A percentile compares a stretch with the other conserved stretches of the same genome.
phyloP scores from a whole-genome alignment of 2,888 invertebrate species.

The Tribolium freemani region DNA sequence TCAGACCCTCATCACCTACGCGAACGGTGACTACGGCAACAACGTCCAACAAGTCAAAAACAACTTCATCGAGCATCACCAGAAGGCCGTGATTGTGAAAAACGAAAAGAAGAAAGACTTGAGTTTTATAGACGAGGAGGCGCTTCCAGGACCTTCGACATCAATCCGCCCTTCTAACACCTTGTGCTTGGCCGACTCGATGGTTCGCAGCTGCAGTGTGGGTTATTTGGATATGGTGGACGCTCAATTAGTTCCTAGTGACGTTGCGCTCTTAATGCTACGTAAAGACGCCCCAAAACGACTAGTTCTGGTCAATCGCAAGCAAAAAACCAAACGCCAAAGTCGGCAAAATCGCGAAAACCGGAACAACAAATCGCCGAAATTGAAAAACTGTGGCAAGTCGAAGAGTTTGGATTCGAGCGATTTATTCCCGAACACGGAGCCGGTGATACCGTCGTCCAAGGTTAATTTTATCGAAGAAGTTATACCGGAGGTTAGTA shows the following conservation, averaged over 20 bases:
- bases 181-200: constrained; percentile 72
- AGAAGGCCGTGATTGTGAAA: constrained; percentile 71
- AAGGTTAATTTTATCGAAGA: constrained; percentile 57
- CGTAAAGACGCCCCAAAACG: constrained; percentile 84
- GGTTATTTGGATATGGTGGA: constrained; percentile 90
- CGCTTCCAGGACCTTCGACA: constrained; percentile 54
- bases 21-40: constrained; percentile 77
- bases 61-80: constrained; percentile 69
- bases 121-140: constrained; percentile 60
- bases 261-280: constrained; percentile 79
- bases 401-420: constrained; percentile 90
- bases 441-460: constrained; percentile 14
- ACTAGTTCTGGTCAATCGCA: constrained; percentile 79
- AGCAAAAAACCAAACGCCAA: constrained; percentile 59
- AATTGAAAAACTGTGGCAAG: constrained; percentile 78
- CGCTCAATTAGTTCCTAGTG: constrained; percentile 80
- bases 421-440: constrained; percentile 77
- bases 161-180: constrained; percentile 44
- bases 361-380: constrained; percentile 66
- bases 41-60: constrained; percentile 77
- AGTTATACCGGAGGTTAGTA: constrained; percentile 60
- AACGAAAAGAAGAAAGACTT: constrained; percentile 58
- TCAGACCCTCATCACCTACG: constrained; percentile 80
- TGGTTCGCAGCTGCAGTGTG: constrained; percentile 89
- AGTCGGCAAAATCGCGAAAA: constrained; percentile 46